phyloP scores from a whole-genome alignment of 2,888 invertebrate genomes.

The Pyrocoelia pectoralis region DNA sequence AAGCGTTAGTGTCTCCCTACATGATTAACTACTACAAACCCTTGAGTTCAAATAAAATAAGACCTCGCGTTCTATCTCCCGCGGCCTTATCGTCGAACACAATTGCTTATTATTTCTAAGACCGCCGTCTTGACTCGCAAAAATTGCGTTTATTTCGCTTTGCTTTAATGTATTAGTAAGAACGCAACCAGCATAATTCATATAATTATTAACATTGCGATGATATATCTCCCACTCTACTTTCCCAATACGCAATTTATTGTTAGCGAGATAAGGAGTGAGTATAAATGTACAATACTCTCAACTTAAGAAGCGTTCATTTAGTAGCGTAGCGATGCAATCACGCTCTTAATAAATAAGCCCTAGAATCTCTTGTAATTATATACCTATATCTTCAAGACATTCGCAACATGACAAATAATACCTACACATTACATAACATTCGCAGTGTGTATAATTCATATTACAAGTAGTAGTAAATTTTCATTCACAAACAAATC shows the following conservation, averaged over 20 bases:
- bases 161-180: slow-evolving; percentile 39
- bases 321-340: slow-evolving; percentile 22
- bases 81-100: slow-evolving; percentile 31
- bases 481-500: not conserved
- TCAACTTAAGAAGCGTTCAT: slow-evolving; percentile 31
- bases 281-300: slow-evolving; percentile 44
- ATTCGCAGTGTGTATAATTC: not conserved
- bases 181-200: slow-evolving; percentile 44
- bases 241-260: slow-evolving; percentile 54
- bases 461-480: not conserved
- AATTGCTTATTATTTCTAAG: slow-evolving; percentile 33
- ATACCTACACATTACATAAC: not conserved
- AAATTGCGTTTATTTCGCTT: slow-evolving; percentile 25
- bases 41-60: slow-evolving; percentile 33
- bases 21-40: slow-evolving; percentile 33
- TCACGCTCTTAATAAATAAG: slow-evolving; percentile 29
- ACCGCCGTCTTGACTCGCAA: slow-evolving; percentile 26
- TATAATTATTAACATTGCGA: slow-evolving; percentile 53
- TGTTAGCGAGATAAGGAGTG: slow-evolving; percentile 49
- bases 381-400: slow-evolving; percentile 5
- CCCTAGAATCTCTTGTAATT: slow-evolving; percentile 9
- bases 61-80: slow-evolving; percentile 26
- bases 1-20: slow-evolving; percentile 30
- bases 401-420: slow-evolving; percentile 13
- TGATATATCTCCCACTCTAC: slow-evolving; percentile 54